Evolutionary conservation across 2,797 vertebrate genomes (phyloP).

Genomic region (Morus bassanus): DNA sequence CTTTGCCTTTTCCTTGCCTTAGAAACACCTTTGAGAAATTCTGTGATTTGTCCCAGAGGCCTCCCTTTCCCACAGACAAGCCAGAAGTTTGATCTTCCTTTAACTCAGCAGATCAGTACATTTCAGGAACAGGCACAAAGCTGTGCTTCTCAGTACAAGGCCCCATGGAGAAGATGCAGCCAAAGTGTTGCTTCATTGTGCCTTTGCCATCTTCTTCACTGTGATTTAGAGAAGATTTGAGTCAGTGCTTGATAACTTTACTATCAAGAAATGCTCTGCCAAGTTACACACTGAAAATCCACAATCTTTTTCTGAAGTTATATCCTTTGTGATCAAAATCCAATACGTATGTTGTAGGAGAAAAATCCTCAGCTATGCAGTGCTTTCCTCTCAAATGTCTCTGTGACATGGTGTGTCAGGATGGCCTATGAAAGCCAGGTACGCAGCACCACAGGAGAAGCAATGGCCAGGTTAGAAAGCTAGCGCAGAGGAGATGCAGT

Average conservation of each 20-base stretch:
- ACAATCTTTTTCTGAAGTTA: not conserved
- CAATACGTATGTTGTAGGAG: not conserved
- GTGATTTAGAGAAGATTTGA: not conserved
- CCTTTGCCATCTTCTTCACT: not conserved
- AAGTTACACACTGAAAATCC: not conserved
- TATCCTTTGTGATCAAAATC: not conserved
- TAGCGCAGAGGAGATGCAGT: not conserved
- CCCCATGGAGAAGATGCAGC: not conserved
- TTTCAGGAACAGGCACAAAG: not conserved
- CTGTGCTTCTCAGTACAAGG: not conserved
- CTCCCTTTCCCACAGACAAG: not conserved
- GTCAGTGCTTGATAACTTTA: not conserved
- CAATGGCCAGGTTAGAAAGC: not conserved
- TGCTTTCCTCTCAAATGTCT: not conserved
- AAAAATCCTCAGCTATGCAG: not conserved
- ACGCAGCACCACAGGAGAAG: rapidly evolving
- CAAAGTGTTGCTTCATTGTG: not conserved
- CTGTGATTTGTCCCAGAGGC: not conserved
- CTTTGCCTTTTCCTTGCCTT: not conserved
- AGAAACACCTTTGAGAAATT: not conserved
- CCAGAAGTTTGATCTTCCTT: not conserved
- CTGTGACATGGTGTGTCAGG: not conserved
- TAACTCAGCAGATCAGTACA: not conserved
- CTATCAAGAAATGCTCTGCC: not conserved
- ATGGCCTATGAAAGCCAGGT: not conserved